Percentiles rank a stretch among this genome's conserved stretches.
Conservation (phyloP, 23 tunicate genomes). For the Clavelina lepadiformis region DNA sequence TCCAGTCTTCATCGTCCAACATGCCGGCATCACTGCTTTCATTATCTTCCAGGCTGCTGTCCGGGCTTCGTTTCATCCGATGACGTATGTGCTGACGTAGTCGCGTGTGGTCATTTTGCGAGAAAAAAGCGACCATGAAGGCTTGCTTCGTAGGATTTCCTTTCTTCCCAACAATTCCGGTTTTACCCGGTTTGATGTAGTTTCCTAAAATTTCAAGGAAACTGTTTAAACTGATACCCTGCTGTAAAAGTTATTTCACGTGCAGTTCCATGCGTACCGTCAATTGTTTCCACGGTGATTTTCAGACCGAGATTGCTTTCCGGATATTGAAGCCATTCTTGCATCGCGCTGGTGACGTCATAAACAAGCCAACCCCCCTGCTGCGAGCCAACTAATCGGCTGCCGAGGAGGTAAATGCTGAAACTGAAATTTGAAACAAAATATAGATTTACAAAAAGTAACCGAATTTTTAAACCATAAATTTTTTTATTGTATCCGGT, state of each 20-base stretch:
- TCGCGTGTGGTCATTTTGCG: slow-evolving; percentile 33
- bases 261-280: slow-evolving; percentile 23
- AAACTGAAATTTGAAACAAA: background rate
- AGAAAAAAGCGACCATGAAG: slow-evolving; percentile 69
- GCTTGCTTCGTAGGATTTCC: slow-evolving; percentile 78
- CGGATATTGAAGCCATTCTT: slow-evolving; percentile 53
- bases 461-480: background rate
- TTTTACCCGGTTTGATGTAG: slow-evolving; percentile 35
- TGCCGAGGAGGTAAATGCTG: slow-evolving; percentile 35
- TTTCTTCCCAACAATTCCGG: slow-evolving; percentile 65
- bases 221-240: background rate
- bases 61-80: slow-evolving; percentile 16
- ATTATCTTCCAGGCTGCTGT: background rate
- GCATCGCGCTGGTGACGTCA: slow-evolving; percentile 52
- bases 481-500: too few relatives aligned
- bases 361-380: slow-evolving; percentile 81
- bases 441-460: background rate
- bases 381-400: slow-evolving; percentile 29
- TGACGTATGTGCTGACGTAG: slow-evolving; percentile 3
- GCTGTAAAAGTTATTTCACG: background rate
- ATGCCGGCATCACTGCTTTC: background rate
- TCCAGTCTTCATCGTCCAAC: background rate
- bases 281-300: slow-evolving; percentile 72
- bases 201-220: slow-evolving; percentile 26
- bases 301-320: slow-evolving; percentile 55